These are phyloP conservation scores for Danio aesculapii DNA, from an alignment of 2,797 vertebrate species.

Conservation along the genomic window DNA sequence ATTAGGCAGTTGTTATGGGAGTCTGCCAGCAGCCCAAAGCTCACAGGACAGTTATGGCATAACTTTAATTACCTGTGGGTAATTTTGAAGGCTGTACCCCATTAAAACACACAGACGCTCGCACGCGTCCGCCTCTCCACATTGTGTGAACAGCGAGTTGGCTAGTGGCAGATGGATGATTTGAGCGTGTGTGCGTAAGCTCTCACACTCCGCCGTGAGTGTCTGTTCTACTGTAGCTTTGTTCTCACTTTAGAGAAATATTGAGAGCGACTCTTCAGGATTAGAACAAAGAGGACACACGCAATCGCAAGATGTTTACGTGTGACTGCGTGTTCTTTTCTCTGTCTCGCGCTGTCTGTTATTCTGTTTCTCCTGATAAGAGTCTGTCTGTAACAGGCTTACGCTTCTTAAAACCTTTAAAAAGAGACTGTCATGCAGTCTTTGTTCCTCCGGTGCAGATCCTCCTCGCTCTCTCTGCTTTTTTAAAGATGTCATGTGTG, in stretches of 20 bases:
- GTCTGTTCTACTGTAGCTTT: constrained; percentile 49
- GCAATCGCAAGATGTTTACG: not conserved
- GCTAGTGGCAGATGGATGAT: constrained; percentile 51
- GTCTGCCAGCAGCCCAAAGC: constrained; percentile 61
- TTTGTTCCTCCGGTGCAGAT: constrained; percentile 12
- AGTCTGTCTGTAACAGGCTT: constrained; percentile 53
- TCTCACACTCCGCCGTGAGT: constrained; percentile 28
- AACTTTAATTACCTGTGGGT: constrained; percentile 75
- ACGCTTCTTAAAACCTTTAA: constrained; percentile 51
- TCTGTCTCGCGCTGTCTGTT: not conserved
- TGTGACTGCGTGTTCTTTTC: not conserved
- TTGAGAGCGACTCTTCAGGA: constrained; percentile 51
- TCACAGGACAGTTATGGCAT: constrained; percentile 63
- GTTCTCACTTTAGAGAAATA: constrained; percentile 51
- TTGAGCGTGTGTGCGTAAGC: constrained; percentile 27
- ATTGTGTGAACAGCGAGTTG: constrained; percentile 41
- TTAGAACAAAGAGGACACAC: constrained; percentile 68
- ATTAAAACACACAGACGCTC: constrained; percentile 50
- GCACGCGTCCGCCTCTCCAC: constrained; percentile 23
- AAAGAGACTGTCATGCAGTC: constrained; percentile 37
- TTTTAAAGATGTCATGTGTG: constrained; percentile 10
- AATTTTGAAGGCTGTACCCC: constrained; percentile 64
- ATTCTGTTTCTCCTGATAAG: constrained; percentile 42
- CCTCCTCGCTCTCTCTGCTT: constrained; percentile 20
- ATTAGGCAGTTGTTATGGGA: constrained; percentile 57